phyloP scores from a whole-genome alignment of 2,797 vertebrate species.

The Nyctibius grandis region DNA sequence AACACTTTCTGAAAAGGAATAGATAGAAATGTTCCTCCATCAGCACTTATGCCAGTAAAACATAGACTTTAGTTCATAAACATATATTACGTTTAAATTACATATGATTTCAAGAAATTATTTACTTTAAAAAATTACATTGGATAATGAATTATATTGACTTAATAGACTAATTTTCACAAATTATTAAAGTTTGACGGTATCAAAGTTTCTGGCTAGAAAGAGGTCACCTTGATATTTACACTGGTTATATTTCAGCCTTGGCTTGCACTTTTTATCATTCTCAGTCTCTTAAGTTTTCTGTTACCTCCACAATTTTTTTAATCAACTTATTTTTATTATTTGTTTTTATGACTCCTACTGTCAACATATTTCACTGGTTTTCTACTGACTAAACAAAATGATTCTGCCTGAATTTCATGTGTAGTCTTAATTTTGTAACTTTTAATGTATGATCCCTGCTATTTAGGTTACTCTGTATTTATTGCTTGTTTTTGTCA shows the following conservation, averaged over 20 bases:
- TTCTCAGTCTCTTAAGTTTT: conserved; percentile 22
- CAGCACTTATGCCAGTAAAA: background rate
- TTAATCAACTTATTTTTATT: conserved; percentile 55
- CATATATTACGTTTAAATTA: conserved; percentile 10
- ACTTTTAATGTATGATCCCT: conserved; percentile 19
- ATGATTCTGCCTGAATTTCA: conserved; percentile 2
- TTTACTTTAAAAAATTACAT: background rate
- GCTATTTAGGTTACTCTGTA: conserved; percentile 15
- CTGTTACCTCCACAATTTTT: conserved; percentile 29
- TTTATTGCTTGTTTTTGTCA: conserved; percentile 42
- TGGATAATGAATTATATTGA: background rate
- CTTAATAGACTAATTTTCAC: background rate
- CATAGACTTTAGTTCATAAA: conserved; percentile 30
- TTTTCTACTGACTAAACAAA: conserved; percentile 57
- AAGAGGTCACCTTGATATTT: conserved; percentile 50
- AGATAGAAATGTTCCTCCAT: conserved; percentile 48
- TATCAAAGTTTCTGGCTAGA: background rate
- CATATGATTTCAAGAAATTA: background rate
- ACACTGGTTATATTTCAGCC: background rate
- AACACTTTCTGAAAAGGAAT: conserved; percentile 18
- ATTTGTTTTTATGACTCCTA: conserved; percentile 53
- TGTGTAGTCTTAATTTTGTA: conserved; percentile 35
- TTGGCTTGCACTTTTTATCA: conserved; percentile 10
- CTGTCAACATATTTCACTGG: conserved; percentile 57
- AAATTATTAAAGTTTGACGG: background rate